Base-by-base conservation (phyloP, 2,113 vertebrate genomes). In the Lagenorhynchus albirostris region DNA sequence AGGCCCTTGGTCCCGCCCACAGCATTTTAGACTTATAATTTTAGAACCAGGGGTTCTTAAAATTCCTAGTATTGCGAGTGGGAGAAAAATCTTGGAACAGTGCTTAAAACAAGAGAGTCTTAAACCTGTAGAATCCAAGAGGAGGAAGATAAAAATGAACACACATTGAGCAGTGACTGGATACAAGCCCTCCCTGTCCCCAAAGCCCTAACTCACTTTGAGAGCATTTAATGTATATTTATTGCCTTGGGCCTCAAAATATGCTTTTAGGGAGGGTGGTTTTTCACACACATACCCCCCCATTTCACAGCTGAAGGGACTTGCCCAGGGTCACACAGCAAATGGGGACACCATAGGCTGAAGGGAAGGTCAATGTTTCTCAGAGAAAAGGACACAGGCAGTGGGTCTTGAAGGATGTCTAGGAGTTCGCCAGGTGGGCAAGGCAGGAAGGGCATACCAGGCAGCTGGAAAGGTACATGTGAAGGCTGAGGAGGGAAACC, bases 11-110 rank as follows among this genome's bases (percentile, higher is more conserved):
- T 44, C 79, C 94, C 26, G 3, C 96, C 96, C 85, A 93, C 0
- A 0, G 79, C 94, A 89, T 96, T 96, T 94, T 89, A 68, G 73
- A 95, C 83, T 94, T 93, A 96, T 97, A 97, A 98, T 96, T 98
- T 98, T 97, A 98, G 97, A 97, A 97, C 81, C 93, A 97, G 82
- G 91, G 95, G 71, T 97, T 95, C 94, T 97, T 96, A 79, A 97
- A 95, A 97, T 96, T 97, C 96, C 96, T 97, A 71, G 81, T 79
- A 86, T 44, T 1, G 13, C 15, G 36, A 65, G 67, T 53, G 87
- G 95, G 70, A 95, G 90, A 82, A 91, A 83, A 96, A 83, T 96
- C 92, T 96, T 97, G 96, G 97, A 95, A 81, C 60, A 63, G 63
- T 68, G 47, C 92, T 94, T 95, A 95, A 83, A 97, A 87, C 89